These are phyloP conservation scores for Ceratina japonica DNA, from an alignment of 1,140 invertebrate species.

Conservation along the genomic window DNA sequence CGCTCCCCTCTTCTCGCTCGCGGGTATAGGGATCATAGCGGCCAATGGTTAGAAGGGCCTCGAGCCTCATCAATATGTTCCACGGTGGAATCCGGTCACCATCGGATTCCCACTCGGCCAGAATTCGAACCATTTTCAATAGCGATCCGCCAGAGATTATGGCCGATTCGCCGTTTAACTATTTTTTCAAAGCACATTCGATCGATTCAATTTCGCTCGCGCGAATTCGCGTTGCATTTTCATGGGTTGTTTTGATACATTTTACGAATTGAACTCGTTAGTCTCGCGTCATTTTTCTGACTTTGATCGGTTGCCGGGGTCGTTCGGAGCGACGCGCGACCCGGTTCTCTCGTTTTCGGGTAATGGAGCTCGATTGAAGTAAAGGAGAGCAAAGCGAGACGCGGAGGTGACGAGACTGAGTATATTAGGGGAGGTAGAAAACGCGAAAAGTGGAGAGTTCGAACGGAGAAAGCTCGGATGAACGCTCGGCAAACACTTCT, in stretches of 20 bases:
- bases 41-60: background rate
- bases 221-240: background rate
- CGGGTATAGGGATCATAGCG: background rate
- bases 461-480: slow-evolving; percentile 22
- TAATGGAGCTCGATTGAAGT: slow-evolving; percentile 9
- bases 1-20: background rate
- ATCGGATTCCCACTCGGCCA: slow-evolving; percentile 3
- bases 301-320: too few species aligned
- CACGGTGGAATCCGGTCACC: background rate
- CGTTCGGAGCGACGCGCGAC: background rate
- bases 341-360: too few species aligned
- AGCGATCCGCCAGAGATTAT: background rate
- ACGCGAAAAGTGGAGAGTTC: background rate
- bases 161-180: background rate
- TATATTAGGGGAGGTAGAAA: slow-evolving; percentile 6
- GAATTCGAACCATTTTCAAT: background rate
- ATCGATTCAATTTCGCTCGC: background rate
- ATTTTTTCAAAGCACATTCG: background rate
- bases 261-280: too few species aligned
- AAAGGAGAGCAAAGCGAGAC: background rate
- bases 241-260: too few species aligned
- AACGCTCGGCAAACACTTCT: slow-evolving; percentile 42
- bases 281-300: too few species aligned
- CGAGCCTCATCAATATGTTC: slow-evolving; percentile 2
- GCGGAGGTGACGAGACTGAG: slow-evolving; percentile 11